Percentiles rank a stretch among this genome's conserved stretches.
Evolutionary conservation across 2,888 invertebrate species (phyloP).

Genomic region (Eucera pruinosa): DNA sequence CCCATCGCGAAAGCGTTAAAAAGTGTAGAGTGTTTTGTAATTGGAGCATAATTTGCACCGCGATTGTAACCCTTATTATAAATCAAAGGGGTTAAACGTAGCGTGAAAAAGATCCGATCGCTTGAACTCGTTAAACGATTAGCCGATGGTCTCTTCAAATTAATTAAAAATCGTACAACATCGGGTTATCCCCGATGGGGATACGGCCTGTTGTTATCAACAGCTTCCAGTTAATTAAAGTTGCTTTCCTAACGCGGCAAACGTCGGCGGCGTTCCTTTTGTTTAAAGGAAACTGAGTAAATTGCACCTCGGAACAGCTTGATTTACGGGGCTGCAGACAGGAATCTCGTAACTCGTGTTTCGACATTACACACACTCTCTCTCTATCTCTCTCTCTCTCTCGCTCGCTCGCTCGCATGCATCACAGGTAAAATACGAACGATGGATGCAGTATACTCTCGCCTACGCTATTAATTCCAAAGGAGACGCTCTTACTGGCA

Average conservation of each 20-base stretch:
- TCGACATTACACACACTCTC: constrained; percentile 29
- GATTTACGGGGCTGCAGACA: constrained; percentile 31
- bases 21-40: too few species aligned
- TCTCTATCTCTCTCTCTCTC: too few species aligned
- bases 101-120: too few species aligned
- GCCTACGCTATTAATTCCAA: constrained; percentile 37
- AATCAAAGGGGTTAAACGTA: too few species aligned
- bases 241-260: constrained; percentile 5
- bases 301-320: constrained; percentile 32
- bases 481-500: constrained; percentile 16
- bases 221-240: constrained; percentile 47
- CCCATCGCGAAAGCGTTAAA: too few species aligned
- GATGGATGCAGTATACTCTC: too few species aligned
- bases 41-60: too few species aligned
- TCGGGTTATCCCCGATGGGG: background rate
- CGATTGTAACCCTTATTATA: too few species aligned
- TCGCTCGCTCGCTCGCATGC: too few species aligned
- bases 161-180: constrained; percentile 2
- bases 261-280: constrained; percentile 8
- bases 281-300: constrained; percentile 44
- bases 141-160: background rate
- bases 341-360: constrained; percentile 45
- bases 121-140: background rate
- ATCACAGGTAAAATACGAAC: constrained; percentile 37
- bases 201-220: constrained; percentile 10